Evolutionary conservation across 2,113 vertebrate genomes (phyloP).

Genomic region (Rousettus leschenaultii): DNA sequence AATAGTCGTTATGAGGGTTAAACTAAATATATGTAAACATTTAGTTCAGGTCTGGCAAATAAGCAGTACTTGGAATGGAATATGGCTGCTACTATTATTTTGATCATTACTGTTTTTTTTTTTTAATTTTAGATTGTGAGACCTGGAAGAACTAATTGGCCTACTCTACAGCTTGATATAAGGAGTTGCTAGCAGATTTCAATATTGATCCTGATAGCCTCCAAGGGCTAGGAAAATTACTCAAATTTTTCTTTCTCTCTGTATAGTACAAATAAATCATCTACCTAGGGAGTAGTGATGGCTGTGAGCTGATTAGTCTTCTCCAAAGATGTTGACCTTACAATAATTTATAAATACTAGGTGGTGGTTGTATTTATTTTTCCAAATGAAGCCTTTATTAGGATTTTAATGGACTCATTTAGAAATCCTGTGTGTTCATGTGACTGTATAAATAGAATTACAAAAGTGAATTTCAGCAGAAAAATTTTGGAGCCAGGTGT

Average conservation of each 20-base stretch:
- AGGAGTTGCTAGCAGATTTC: not conserved
- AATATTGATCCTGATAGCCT: not conserved
- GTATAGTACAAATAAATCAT: conserved; percentile 6
- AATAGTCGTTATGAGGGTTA: not conserved
- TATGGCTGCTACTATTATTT: not conserved
- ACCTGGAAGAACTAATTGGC: not conserved
- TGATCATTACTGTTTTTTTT: not conserved
- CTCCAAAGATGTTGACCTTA: conserved; percentile 19
- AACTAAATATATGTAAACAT: not conserved
- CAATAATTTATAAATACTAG: conserved; percentile 39
- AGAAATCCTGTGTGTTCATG: conserved; percentile 8
- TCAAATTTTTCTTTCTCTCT: conserved; percentile 5
- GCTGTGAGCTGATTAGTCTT: conserved; percentile 52
- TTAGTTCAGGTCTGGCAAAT: not conserved
- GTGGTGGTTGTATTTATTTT: not conserved
- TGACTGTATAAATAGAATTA: conserved; percentile 30
- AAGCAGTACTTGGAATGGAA: not conserved
- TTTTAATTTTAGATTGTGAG: not conserved
- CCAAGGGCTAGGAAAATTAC: conserved; percentile 14
- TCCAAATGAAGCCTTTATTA: conserved; percentile 45
- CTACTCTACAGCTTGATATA: not conserved
- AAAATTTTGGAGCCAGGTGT: not conserved
- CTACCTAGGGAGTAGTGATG: not conserved
- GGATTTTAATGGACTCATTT: not conserved
- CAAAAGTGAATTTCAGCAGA: conserved; percentile 31